Conservation (phyloP, 2,888 invertebrate species). For the Trichacis sp. region DNA sequence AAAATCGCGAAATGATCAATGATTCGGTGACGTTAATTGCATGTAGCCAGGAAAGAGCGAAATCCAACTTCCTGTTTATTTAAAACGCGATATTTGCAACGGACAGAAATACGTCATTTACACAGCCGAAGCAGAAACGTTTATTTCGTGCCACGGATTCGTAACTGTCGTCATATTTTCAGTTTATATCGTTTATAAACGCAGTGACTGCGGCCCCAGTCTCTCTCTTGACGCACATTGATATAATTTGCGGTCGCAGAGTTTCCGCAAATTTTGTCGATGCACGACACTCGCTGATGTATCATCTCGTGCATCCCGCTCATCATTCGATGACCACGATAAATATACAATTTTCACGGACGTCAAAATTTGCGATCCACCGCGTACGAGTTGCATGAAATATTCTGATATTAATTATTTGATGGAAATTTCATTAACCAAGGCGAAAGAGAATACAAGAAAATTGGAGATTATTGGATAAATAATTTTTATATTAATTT, state of each 20-base stretch:
- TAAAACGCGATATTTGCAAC: slow-evolving; percentile 32
- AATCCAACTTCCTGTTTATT: slow-evolving; percentile 24
- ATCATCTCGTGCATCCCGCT: slow-evolving; percentile 24
- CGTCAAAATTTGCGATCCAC: slow-evolving; percentile 1
- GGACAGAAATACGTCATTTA: slow-evolving; percentile 35
- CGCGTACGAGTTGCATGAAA: not conserved
- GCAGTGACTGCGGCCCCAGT: slow-evolving; percentile 21
- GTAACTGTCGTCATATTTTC: slow-evolving; percentile 49
- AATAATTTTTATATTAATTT: no score
- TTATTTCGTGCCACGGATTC: slow-evolving; percentile 49
- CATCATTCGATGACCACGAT: slow-evolving; percentile 3
- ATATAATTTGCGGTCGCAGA: slow-evolving; percentile 43
- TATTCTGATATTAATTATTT: not conserved
- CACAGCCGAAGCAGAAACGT: slow-evolving; percentile 45
- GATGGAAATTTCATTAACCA: no score
- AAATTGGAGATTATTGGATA: no score
- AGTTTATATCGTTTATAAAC: slow-evolving; percentile 41
- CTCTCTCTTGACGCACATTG: slow-evolving; percentile 33
- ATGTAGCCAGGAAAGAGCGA: slow-evolving; percentile 10
- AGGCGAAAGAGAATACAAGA: no score
- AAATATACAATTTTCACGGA: not conserved
- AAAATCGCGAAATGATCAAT: slow-evolving; percentile 34
- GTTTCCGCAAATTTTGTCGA: slow-evolving; percentile 42
- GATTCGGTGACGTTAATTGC: slow-evolving; percentile 28
- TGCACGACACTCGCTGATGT: slow-evolving; percentile 27